Percentiles rank a stretch among this genome's conserved stretches.
phyloP scores from a whole-genome alignment of 1,140 invertebrate genomes.

The Pteromalus puparum region DNA sequence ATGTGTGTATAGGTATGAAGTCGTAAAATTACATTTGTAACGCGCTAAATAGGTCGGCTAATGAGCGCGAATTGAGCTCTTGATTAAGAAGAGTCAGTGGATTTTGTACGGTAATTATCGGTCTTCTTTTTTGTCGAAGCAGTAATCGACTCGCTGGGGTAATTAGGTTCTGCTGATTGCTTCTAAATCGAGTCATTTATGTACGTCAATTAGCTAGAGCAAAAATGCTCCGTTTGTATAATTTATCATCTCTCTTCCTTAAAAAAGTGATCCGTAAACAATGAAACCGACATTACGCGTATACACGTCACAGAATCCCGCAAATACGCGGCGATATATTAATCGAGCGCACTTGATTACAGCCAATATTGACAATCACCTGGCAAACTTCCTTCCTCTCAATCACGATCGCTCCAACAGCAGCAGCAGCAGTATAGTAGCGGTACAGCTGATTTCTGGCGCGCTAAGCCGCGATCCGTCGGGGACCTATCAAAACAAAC shows the following conservation, averaged over 20 bases:
- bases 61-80: background rate
- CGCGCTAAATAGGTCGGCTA: background rate
- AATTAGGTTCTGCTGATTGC: too few species aligned
- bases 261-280: too few species aligned
- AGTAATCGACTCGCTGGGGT: background rate
- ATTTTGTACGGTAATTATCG: too few species aligned
- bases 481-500: conserved; percentile 15
- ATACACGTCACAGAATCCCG: background rate
- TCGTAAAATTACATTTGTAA: background rate
- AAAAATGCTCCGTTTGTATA: too few species aligned
- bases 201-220: too few species aligned
- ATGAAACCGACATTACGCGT: too few species aligned
- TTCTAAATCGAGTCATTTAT: background rate
- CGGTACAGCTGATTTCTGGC: background rate
- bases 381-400: background rate
- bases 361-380: background rate
- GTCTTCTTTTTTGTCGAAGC: background rate
- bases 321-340: background rate
- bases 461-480: background rate
- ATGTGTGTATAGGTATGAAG: too few species aligned
- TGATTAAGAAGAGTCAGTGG: background rate
- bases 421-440: too few species aligned
- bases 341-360: conserved; percentile 3
- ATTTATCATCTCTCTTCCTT: too few species aligned
- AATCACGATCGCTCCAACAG: background rate